Conservation (phyloP, 1,140 invertebrate genomes). For the Drosophila pseudoananassae region DNA sequence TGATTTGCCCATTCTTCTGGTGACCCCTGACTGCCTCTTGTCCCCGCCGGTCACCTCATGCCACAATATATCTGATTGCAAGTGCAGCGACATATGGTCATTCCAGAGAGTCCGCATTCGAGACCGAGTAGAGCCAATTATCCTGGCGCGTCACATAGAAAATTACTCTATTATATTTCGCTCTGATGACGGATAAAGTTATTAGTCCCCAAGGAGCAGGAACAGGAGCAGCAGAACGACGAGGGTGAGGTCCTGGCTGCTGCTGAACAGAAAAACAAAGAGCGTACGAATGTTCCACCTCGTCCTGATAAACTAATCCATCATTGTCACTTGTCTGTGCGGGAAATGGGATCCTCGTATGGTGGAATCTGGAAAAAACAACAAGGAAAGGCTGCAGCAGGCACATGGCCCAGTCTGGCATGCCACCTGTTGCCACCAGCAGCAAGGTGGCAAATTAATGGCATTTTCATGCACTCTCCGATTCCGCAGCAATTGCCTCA, state of each 20-base stretch:
- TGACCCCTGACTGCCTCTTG: not conserved
- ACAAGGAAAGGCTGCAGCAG: constrained; percentile 2
- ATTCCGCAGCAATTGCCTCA: constrained; percentile 25
- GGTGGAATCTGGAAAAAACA: not conserved
- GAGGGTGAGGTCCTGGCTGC: constrained; percentile 9
- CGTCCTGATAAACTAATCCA: constrained; percentile 61
- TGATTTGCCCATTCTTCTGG: constrained; percentile 62
- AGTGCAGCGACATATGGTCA: constrained; percentile 74
- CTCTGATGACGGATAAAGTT: constrained; percentile 67
- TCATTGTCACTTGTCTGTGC: constrained; percentile 63
- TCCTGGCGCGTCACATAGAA: constrained; percentile 66
- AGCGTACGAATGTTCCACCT: constrained; percentile 61
- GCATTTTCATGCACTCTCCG: constrained; percentile 34
- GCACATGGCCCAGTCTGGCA: not conserved
- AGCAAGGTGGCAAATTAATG: constrained; percentile 35
- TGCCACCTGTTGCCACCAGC: constrained; percentile 29
- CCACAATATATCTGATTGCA: constrained; percentile 61
- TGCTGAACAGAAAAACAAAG: constrained; percentile 25
- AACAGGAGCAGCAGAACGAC: not conserved
- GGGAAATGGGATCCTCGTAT: constrained; percentile 37
- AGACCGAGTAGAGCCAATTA: constrained; percentile 56
- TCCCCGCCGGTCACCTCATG: constrained; percentile 4
- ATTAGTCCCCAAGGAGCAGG: constrained; percentile 58
- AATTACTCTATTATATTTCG: constrained; percentile 73
- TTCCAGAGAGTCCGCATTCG: constrained; percentile 12